Conservation (phyloP, 2,113 vertebrate species). For the Peromyscus leucopus region DNA sequence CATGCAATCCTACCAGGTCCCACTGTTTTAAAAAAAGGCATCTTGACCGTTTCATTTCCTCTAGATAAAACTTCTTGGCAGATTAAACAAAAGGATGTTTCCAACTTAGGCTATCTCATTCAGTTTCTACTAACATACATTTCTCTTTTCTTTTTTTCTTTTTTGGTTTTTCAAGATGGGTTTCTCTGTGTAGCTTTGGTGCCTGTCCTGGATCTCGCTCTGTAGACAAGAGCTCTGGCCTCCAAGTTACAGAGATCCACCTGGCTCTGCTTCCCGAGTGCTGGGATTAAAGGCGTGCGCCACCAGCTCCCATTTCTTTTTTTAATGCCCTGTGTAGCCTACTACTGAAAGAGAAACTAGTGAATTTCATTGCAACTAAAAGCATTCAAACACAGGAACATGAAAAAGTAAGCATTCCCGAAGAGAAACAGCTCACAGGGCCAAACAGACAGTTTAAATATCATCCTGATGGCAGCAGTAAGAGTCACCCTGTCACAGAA, state of each 20-base stretch:
- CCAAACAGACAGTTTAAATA: not conserved
- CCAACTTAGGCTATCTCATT: constrained; percentile 59
- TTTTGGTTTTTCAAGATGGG: too few species aligned
- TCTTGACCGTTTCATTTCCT: constrained; percentile 13
- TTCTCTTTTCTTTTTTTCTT: constrained; percentile 10
- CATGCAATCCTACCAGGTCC: not conserved
- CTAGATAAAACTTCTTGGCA: constrained; percentile 58
- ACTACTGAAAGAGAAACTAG: constrained; percentile 53
- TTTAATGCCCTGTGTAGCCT: not conserved
- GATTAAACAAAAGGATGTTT: constrained; percentile 60
- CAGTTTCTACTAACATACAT: constrained; percentile 53
- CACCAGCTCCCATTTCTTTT: too few species aligned
- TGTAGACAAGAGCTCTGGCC: too few species aligned
- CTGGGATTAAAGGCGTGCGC: too few species aligned
- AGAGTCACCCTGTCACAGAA: not conserved
- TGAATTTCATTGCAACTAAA: constrained; percentile 47
- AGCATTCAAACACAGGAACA: constrained; percentile 22
- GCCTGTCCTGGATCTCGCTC: too few species aligned
- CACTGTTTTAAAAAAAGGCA: not conserved
- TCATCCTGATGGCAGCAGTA: constrained; percentile 32
- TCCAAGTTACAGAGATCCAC: too few species aligned
- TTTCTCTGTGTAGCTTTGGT: too few species aligned
- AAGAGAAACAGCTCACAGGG: constrained; percentile 49
- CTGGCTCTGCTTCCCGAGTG: too few species aligned
- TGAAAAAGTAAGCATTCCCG: constrained; percentile 30